A percentile compares a stretch with the other conserved stretches of the same genome.
phyloP scores from a whole-genome alignment of 2,888 invertebrate species.

The Papilio protenor region DNA sequence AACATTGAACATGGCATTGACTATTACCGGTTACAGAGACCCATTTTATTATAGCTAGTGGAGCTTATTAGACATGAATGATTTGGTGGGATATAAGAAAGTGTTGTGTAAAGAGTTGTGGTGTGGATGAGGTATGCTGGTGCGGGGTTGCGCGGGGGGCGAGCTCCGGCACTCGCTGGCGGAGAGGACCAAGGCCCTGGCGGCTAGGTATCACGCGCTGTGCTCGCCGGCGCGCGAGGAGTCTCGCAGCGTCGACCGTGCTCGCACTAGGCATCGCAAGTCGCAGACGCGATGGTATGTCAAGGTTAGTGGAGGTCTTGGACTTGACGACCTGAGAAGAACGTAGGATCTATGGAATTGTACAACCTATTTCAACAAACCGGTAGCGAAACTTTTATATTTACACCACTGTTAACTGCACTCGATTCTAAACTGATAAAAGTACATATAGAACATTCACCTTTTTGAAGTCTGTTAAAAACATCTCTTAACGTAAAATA shows the following conservation, averaged over 20 bases:
- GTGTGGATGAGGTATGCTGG: conserved; percentile 75
- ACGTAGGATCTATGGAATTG: background rate
- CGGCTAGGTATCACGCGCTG: conserved; percentile 78
- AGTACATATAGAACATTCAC: no score
- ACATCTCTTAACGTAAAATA: background rate
- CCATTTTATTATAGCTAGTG: background rate
- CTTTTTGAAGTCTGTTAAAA: no score
- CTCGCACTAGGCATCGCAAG: conserved; percentile 78
- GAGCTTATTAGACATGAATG: conserved; percentile 31
- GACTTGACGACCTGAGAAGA: conserved; percentile 7
- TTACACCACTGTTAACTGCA: background rate
- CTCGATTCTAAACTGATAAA: background rate
- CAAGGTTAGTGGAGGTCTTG: conserved; percentile 85
- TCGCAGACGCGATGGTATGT: conserved; percentile 88
- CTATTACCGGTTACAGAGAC: conserved; percentile 8
- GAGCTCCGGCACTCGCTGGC: conserved; percentile 80
- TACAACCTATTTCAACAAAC: background rate
- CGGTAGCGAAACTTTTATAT: background rate
- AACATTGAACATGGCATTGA: conserved; percentile 34
- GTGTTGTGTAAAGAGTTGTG: conserved; percentile 49
- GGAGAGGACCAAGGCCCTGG: conserved; percentile 81
- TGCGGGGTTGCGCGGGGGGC: conserved; percentile 77
- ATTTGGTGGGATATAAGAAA: conserved; percentile 22
- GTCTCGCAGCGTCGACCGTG: conserved; percentile 69
- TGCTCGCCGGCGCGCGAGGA: conserved; percentile 69